Evolutionary conservation across 2,888 invertebrate genomes (phyloP).

Genomic region (Folsomia candida): DNA sequence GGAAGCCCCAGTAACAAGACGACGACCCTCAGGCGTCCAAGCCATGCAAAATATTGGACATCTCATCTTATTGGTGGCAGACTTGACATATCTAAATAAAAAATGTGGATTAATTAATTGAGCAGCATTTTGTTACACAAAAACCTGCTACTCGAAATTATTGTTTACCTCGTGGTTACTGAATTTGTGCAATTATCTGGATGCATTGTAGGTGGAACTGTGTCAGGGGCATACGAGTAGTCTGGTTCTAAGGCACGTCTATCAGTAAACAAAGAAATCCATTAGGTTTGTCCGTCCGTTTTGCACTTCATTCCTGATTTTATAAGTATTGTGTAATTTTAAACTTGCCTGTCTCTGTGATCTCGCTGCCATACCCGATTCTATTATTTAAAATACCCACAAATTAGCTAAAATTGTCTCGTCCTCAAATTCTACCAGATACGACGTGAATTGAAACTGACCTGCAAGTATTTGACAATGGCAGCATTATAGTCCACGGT

Average conservation of each 20-base stretch:
- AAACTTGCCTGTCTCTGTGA: no score
- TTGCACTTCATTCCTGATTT: no score
- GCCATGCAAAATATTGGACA: slow-evolving; percentile 98
- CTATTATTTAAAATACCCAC: slow-evolving; percentile 55
- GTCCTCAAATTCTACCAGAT: no score
- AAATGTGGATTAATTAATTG: no score
- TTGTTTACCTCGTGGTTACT: slow-evolving; percentile 62
- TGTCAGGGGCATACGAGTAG: slow-evolving; percentile 87
- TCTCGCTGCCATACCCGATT: slow-evolving; percentile 94
- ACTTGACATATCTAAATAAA: slow-evolving; percentile 97
- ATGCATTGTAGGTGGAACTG: slow-evolving; percentile 91
- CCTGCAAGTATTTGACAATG: slow-evolving; percentile 87
- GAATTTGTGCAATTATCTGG: slow-evolving; percentile 95
- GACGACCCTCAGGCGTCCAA: slow-evolving; percentile 98
- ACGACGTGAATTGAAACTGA: no score
- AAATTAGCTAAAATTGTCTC: not conserved
- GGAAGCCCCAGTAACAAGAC: slow-evolving; percentile 96
- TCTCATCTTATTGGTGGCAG: slow-evolving; percentile 99
- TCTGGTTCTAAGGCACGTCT: slow-evolving; percentile 88
- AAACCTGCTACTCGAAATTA: no score
- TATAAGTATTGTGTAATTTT: no score
- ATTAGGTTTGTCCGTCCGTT: no score
- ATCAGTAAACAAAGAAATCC: no score
- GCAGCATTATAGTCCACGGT: slow-evolving; percentile 97
- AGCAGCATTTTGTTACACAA: no score